Conservation (phyloP, 2,797 vertebrate genomes). For the Sarcoramphus papa region DNA sequence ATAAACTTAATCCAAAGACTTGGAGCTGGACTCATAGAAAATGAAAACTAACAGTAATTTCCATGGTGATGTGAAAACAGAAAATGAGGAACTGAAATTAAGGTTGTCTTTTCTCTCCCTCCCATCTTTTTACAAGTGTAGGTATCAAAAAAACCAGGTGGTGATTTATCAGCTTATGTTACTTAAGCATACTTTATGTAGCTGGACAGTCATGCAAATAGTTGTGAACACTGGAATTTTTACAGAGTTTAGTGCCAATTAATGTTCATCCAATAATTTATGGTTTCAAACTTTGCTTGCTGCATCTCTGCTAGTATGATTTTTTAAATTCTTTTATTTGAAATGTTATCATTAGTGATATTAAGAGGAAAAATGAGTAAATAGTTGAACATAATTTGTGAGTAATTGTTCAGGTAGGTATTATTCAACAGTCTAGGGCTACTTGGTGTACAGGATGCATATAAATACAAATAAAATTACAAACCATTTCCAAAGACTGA, state of each 20-base stretch:
- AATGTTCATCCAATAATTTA: background rate
- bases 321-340: background rate
- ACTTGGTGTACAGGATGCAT: background rate
- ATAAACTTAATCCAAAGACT: background rate
- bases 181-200: background rate
- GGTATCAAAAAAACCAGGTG: rapidly evolving
- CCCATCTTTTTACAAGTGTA: background rate
- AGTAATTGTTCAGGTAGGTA: background rate
- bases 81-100: background rate
- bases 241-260: background rate
- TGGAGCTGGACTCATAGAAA: background rate
- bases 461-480: background rate
- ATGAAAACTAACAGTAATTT: background rate
- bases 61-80: background rate
- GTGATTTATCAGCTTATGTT: background rate
- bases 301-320: background rate
- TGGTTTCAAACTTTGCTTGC: background rate
- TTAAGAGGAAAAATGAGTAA: background rate
- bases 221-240: background rate
- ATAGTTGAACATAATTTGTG: background rate
- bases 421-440: background rate
- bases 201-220: background rate
- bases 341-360: background rate
- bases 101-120: background rate
- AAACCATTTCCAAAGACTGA: background rate